Evolutionary conservation across 1,140 invertebrate genomes (phyloP).

Genomic region (Zaprionus nigranus): DNA sequence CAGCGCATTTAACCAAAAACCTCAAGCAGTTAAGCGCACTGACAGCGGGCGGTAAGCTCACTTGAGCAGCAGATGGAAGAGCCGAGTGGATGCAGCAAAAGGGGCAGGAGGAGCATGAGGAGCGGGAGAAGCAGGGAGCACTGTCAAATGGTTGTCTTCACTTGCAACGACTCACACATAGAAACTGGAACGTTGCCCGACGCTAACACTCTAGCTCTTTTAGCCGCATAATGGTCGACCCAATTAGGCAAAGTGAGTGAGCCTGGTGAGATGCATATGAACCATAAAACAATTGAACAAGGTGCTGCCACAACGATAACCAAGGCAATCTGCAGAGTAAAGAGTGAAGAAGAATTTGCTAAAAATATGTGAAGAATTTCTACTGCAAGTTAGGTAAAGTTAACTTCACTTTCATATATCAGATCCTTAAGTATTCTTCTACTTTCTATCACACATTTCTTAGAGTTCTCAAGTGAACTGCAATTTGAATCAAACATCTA

Average conservation of each 20-base stretch:
- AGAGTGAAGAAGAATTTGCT: not conserved
- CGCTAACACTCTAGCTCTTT: slow-evolving; percentile 12
- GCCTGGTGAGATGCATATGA: slow-evolving; percentile 73
- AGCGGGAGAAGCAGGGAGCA: slow-evolving; percentile 23
- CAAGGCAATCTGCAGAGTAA: slow-evolving; percentile 38
- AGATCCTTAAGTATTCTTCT: too few relatives aligned
- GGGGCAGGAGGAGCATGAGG: slow-evolving; percentile 6
- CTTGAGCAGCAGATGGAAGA: not conserved
- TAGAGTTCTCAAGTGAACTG: too few relatives aligned
- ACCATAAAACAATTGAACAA: slow-evolving; percentile 82
- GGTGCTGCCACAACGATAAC: slow-evolving; percentile 70
- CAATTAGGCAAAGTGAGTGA: slow-evolving; percentile 80
- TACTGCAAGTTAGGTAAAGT: too few relatives aligned
- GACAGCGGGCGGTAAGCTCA: slow-evolving; percentile 37
- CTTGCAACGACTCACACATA: slow-evolving; percentile 37
- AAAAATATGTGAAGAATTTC: too few relatives aligned
- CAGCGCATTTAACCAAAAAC: slow-evolving; percentile 80
- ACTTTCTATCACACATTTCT: too few relatives aligned
- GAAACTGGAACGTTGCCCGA: slow-evolving; percentile 70
- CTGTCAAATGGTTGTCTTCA: slow-evolving; percentile 79
- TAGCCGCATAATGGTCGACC: slow-evolving; percentile 70
- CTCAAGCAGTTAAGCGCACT: slow-evolving; percentile 74
- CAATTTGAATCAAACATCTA: too few relatives aligned
- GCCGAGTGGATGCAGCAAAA: not conserved
- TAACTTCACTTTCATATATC: too few relatives aligned